phyloP scores from a whole-genome alignment of 2,113 vertebrate genomes.

The Crocuta crocuta region DNA sequence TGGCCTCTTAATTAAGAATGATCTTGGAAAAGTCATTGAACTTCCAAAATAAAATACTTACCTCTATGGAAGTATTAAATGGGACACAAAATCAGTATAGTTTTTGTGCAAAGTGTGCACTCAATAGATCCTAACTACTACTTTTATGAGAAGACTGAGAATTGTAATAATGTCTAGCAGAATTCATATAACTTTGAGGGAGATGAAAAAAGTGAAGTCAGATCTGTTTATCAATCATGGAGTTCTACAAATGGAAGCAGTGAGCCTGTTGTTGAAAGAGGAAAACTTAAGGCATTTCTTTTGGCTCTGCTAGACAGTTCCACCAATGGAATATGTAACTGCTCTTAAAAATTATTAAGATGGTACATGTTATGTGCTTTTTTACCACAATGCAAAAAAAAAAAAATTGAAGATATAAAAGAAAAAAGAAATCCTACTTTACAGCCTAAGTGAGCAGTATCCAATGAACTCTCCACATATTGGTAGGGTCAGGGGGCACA shows the following conservation, averaged over 20 bases:
- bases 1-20: background rate
- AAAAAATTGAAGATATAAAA: background rate
- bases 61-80: background rate
- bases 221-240: background rate
- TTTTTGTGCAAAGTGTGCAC: background rate
- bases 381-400: background rate
- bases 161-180: background rate
- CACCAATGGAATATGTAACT: background rate
- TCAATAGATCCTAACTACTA: background rate
- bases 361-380: background rate
- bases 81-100: background rate
- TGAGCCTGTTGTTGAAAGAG: background rate
- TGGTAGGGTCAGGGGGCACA: background rate
- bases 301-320: background rate
- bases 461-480: background rate
- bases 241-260: background rate
- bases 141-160: background rate
- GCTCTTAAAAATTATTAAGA: background rate
- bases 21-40: background rate
- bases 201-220: background rate
- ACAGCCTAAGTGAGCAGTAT: background rate
- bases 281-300: background rate
- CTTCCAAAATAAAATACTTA: background rate
- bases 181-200: background rate
- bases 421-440: background rate